A percentile compares a stretch with the other conserved stretches of the same genome.
Conservation (phyloP, 2,113 vertebrate genomes). For the Eleginops maclovinus region DNA sequence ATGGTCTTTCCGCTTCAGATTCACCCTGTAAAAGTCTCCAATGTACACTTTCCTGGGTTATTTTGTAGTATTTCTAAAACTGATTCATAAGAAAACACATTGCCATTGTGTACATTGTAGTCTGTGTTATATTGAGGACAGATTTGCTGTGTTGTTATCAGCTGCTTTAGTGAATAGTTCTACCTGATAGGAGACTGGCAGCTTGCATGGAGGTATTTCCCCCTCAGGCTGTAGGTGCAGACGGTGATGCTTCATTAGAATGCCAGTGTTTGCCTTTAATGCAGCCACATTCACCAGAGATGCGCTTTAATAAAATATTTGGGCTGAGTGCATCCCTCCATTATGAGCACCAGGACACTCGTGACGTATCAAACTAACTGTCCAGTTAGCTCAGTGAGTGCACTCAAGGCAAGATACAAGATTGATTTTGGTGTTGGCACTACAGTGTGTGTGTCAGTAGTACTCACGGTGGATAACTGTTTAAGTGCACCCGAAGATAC, state of each 20-base stretch:
- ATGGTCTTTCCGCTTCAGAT: background rate
- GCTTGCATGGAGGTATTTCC: constrained; percentile 35
- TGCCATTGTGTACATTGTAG: background rate
- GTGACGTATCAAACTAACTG: background rate
- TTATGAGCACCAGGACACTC: constrained; percentile 2
- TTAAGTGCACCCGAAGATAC: background rate
- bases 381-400: constrained; percentile 12
- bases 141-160: background rate
- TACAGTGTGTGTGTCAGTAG: background rate
- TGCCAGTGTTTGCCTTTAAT: constrained; percentile 20
- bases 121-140: background rate
- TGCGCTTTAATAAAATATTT: constrained; percentile 5
- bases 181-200: constrained; percentile 43
- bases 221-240: constrained; percentile 57
- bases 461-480: background rate
- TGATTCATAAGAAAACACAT: constrained; percentile 71
- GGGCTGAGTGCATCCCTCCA: constrained; percentile 16
- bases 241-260: constrained; percentile 7
- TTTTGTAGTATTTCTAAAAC: constrained; percentile 70
- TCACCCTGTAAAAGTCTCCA: constrained; percentile 29
- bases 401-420: background rate
- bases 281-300: constrained; percentile 22
- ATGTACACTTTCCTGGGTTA: constrained; percentile 74
- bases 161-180: constrained; percentile 2
- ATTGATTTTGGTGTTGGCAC: background rate